A percentile compares a stretch with the other conserved stretches of the same genome.
These are phyloP conservation scores for Periplaneta americana DNA, from an alignment of 1,140 invertebrate genomes.

Conservation along the genomic window DNA sequence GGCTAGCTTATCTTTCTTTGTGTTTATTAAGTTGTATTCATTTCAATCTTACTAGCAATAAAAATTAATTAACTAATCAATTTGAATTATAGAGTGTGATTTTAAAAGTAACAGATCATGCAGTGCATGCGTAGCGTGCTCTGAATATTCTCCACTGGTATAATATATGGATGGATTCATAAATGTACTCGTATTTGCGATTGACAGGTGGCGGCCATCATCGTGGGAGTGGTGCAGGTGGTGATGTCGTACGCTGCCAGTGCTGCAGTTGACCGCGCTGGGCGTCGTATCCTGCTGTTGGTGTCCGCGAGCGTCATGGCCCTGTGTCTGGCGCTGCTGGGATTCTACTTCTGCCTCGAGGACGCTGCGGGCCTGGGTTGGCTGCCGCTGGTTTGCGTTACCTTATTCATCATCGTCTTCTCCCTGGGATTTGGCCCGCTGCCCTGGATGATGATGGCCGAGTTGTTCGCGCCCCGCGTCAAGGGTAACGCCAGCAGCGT, in stretches of 20 bases:
- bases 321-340: slow-evolving; percentile 57
- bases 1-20: no score
- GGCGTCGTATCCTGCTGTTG: slow-evolving; percentile 68
- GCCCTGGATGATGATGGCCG: slow-evolving; percentile 76
- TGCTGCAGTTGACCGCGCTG: slow-evolving; percentile 69
- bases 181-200: no score
- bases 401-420: slow-evolving; percentile 46
- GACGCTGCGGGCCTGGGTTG: slow-evolving; percentile 45
- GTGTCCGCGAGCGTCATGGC: slow-evolving; percentile 62
- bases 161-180: no score
- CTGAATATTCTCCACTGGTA: no score
- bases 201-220: slow-evolving; percentile 67
- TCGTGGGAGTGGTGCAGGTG: slow-evolving; percentile 74
- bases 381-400: slow-evolving; percentile 57
- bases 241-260: slow-evolving; percentile 60
- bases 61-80: no score
- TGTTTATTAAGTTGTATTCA: no score
- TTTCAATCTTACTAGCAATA: no score
- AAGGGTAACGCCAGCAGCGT: slow-evolving; percentile 42
- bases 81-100: no score
- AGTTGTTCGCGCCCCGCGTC: slow-evolving; percentile 70
- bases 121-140: no score
- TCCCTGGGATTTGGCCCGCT: slow-evolving; percentile 64
- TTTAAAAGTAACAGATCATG: no score
- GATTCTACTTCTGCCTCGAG: slow-evolving; percentile 34